Evolutionary conservation across 1,140 invertebrate species (phyloP).

Genomic region (Rhizoglyphus robini): DNA sequence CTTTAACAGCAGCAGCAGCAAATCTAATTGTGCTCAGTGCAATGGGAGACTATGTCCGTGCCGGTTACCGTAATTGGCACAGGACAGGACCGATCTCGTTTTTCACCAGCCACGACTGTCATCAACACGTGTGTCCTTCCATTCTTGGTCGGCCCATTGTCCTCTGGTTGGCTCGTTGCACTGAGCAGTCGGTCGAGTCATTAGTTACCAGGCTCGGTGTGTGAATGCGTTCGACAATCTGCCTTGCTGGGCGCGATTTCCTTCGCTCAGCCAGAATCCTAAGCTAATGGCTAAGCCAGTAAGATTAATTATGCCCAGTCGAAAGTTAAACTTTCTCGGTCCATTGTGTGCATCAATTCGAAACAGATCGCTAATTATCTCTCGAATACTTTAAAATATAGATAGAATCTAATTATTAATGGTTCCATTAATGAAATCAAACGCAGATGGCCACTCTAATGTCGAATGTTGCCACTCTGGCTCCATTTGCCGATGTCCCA

Average conservation of each 20-base stretch:
- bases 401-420: neutral
- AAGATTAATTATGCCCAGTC: conserved; percentile 9
- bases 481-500: no score
- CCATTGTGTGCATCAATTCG: neutral
- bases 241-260: neutral
- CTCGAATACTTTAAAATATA: neutral
- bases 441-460: neutral
- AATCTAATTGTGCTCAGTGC: no score
- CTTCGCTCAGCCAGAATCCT: neutral
- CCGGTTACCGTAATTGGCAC: conserved; percentile 4
- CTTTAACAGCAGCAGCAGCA: no score
- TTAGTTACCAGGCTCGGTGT: conserved; percentile 4
- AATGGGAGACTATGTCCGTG: no score
- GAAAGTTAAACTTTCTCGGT: neutral
- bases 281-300: neutral
- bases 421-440: neutral
- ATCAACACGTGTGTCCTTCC: conserved; percentile 17
- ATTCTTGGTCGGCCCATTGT: neutral
- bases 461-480: no score
- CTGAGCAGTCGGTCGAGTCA: neutral
- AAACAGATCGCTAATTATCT: conserved; percentile 8
- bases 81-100: neutral
- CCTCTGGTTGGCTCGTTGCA: neutral
- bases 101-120: conserved; percentile 8
- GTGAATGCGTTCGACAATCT: neutral